Base-by-base conservation (phyloP, 2,888 invertebrate species). In the Stegana nigrithorax region DNA sequence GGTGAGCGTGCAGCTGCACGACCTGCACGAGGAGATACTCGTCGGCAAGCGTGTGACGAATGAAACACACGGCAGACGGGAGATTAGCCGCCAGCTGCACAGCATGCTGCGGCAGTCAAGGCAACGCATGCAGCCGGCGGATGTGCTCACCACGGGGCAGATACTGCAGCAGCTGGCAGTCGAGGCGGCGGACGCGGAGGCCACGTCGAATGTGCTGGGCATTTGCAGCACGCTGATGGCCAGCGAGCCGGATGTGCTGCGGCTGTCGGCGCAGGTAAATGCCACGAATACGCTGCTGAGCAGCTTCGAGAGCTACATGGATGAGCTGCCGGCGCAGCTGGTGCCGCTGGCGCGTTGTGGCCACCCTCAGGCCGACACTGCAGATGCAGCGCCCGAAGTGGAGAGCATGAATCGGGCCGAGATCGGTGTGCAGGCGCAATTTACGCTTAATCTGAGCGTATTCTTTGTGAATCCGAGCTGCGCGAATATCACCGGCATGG, bases 201-300 rank as follows among this genome's bases (percentile, higher is more conserved):
- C 78, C 0, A 71, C 75, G 7, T 27, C 58, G 0, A 73, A 82
- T 29, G 59, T 85, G 42, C 58, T 84, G n/a, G 68, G 73, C 44
- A 81, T 84, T 29, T 81, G 78, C 21, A 87, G 89, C 67, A 87
- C 88, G 73, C 81, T 90, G 21, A 88, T 89, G 88, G 73, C 85
- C 19, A 82, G 87, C 1, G 86, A 89, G 71, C 76, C 60, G 6
- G 55, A 70, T 0, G 70, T 81, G 3, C 63, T 84, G 10, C 73
- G 76, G 1, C 63, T 78, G 7, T 81, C 86, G 65, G 87, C 80
- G 0, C 62, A 87, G 8, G 84, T 91, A 39, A 91, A 91, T 84
- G 89, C 90, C 12, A 91, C 91, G 1, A 91, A 91, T 74, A 81
- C 86, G 0, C 86, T 91, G 64, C 81, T 92, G 58, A 89, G 89